These are phyloP conservation scores for Forbesichthys papilliferus DNA, from an alignment of 2,113 vertebrate genomes.

Conservation along the genomic window DNA sequence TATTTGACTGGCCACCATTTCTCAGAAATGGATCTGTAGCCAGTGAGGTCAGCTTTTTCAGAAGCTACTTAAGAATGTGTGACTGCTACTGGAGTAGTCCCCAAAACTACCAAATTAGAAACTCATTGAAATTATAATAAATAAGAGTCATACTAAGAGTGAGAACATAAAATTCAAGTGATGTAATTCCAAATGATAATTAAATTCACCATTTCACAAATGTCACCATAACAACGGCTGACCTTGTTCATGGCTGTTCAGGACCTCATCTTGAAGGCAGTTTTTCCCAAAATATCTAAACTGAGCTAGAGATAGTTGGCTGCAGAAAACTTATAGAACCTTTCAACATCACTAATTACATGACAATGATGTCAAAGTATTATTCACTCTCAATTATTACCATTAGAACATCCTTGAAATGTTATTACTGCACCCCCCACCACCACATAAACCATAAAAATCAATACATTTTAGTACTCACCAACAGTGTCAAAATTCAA, in stretches of 20 bases:
- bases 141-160: not conserved
- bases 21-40: not conserved
- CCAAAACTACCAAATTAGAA: not conserved
- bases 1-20: not conserved
- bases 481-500: slow-evolving; percentile 68
- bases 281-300: not conserved
- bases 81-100: not conserved
- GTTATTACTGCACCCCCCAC: no score
- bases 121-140: not conserved
- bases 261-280: not conserved
- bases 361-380: no score
- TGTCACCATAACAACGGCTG: not conserved
- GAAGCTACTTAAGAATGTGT: slow-evolving; percentile 18
- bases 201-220: not conserved
- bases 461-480: slow-evolving; percentile 45
- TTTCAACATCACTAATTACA: not conserved
- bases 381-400: no score
- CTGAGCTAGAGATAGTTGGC: not conserved
- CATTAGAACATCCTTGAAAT: no score
- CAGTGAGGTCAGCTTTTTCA: slow-evolving; percentile 27
- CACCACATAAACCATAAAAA: no score
- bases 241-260: not conserved
- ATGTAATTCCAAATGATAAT: not conserved
- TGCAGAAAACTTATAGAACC: not conserved
- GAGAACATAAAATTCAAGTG: no score